Conservation (phyloP, 2,113 vertebrate species). For the Bos taurus region DNA sequence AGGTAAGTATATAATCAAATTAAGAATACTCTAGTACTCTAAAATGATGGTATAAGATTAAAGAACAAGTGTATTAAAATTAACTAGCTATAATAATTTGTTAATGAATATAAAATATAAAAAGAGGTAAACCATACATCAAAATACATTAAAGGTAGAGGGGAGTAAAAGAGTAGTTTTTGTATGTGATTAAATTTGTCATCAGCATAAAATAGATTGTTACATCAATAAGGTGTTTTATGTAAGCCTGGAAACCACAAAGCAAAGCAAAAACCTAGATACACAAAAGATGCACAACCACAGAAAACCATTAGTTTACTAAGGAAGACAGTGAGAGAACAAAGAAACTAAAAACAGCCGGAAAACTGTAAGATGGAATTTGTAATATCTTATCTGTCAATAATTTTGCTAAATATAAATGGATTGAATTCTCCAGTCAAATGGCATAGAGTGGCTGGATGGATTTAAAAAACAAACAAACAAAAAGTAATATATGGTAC, state of each 20-base stretch:
- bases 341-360: not conserved
- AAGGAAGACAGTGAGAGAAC: not conserved
- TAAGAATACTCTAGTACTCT: not conserved
- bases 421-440: not conserved
- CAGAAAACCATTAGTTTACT: not conserved
- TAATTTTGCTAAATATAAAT: not conserved
- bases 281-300: not conserved
- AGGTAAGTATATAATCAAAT: not conserved
- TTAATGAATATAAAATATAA: not conserved
- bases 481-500: not conserved
- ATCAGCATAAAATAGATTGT: not conserved
- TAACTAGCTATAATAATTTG: not conserved
- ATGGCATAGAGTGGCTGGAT: not conserved
- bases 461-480: not conserved
- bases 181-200: not conserved
- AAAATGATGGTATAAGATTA: not conserved
- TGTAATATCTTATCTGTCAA: not conserved
- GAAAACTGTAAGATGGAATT: not conserved
- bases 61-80: not conserved
- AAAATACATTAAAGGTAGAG: not conserved
- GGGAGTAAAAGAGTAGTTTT: not conserved
- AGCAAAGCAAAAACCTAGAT: not conserved
- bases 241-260: not conserved
- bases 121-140: not conserved
- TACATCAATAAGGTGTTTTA: not conserved